Conservation (phyloP, 2,113 vertebrate genomes). For the Miniopterus natalensis region DNA sequence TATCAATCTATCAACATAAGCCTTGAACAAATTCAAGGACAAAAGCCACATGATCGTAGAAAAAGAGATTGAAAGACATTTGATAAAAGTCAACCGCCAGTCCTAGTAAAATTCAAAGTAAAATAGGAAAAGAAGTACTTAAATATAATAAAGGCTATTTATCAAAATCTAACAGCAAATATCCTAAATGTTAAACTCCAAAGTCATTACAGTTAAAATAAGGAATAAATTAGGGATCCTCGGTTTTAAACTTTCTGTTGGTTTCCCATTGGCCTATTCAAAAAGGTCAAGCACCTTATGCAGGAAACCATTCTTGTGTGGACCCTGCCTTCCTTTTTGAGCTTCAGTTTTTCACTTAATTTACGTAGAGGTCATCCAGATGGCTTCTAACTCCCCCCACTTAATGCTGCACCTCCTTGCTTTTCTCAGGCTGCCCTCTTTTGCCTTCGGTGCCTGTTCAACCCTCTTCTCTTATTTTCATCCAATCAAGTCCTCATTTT, state of each 20-base stretch:
- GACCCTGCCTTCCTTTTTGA: background rate
- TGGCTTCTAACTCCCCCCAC: background rate
- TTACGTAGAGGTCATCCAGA: background rate
- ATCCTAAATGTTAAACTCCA: background rate
- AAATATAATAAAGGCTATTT: slow-evolving; percentile 26
- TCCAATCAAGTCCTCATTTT: background rate
- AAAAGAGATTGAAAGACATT: background rate
- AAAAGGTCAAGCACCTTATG: background rate
- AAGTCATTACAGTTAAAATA: background rate
- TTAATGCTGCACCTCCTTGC: background rate
- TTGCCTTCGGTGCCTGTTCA: background rate
- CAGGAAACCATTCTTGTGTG: background rate
- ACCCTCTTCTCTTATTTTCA: background rate
- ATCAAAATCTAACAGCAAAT: background rate
- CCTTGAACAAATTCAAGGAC: background rate
- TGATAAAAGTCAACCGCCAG: background rate
- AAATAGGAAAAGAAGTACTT: background rate
- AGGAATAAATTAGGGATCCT: background rate
- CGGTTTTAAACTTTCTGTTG: background rate
- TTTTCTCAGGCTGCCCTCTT: background rate
- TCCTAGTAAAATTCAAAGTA: background rate
- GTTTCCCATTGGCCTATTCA: background rate
- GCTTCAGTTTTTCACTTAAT: background rate
- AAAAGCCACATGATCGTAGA: background rate
- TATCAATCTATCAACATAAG: background rate